Evolutionary conservation across 2,113 vertebrate species (phyloP), one percentile per base, ranked within the genome.

Genomic region (Sialia sialis): DNA sequence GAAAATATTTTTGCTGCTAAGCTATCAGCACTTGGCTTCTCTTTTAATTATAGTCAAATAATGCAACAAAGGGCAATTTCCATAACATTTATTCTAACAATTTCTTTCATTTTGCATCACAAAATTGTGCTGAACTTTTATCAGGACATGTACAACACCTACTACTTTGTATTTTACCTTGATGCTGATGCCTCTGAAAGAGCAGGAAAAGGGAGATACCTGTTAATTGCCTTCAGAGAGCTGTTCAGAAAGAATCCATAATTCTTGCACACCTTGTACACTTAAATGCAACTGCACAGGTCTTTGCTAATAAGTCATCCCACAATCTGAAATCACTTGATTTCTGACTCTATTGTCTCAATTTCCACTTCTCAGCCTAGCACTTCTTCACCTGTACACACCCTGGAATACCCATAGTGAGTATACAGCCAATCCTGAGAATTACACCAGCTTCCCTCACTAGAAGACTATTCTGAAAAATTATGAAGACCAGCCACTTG

Each of bases 41-140:
- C 81, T 90, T 89, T 93, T 86, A 93, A 89, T 95, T 89, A 92
- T 56, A 92, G 68, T 66, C 59, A 89, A 96, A 89, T 76, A 81
- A 86, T 86, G 49, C 75, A 86, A 92, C 85, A 93, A 97, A 95
- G 56, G 39, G 43, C 46, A 77, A 69, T 92, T 96, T 96, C 88
- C 87, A 90, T 95, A 87, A 80, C 83, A 78, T 96, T 90, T 95
- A 76, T 90, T 93, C 64, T 81, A 72, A 74, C 63, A 32, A 48
- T 91, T 94, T 94, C 77, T 86, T 68, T 72, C 73, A 70, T 62
- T 96, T 96, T 77, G 56, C 60, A 75, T 77, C 41, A 85, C 51
- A 68, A 86, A 96, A 95, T 88, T 86, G 76, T 85, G 87, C 93
- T 88, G 75, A 91, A 62, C 59, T 83, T 94, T 80, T 93, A 93